Percentiles rank a stretch among this genome's conserved stretches.
phyloP scores from a whole-genome alignment of 2,888 invertebrate genomes.

The Xestia xanthographa region DNA sequence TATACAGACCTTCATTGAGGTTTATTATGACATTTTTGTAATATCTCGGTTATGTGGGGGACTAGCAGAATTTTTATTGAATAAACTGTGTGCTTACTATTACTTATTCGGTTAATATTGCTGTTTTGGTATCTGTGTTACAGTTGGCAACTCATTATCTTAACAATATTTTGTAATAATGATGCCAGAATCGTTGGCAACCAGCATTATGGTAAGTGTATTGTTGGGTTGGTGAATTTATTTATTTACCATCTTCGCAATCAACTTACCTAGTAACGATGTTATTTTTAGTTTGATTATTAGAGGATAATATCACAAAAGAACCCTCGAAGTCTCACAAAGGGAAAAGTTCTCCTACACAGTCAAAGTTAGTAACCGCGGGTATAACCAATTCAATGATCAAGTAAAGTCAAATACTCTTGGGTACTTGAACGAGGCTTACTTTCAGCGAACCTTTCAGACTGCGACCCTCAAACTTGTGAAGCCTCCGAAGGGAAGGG shows the following conservation, averaged over 20 bases:
- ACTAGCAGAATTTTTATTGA: constrained; percentile 20
- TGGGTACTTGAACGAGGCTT: constrained; percentile 40
- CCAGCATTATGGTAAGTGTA: background rate
- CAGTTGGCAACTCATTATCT: constrained; percentile 18
- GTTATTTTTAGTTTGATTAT: constrained; percentile 14
- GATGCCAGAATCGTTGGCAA: constrained; percentile 6
- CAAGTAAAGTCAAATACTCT: constrained; percentile 57
- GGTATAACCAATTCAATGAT: constrained; percentile 57
- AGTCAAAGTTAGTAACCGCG: constrained; percentile 28
- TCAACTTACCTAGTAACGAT: background rate
- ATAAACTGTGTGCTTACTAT: background rate
- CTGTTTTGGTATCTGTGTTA: background rate
- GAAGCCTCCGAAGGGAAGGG: constrained; percentile 41
- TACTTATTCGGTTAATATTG: constrained; percentile 14
- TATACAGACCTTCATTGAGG: constrained; percentile 40
- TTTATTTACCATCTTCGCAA: background rate
- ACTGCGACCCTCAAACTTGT: constrained; percentile 55
- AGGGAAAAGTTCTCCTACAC: constrained; percentile 2
- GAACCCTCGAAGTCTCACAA: background rate
- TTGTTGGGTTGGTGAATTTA: background rate
- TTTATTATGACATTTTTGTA: constrained; percentile 63
- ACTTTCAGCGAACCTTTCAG: constrained; percentile 53
- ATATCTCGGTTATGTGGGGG: constrained; percentile 31
- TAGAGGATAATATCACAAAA: constrained; percentile 12
- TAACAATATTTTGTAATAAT: background rate